Percentiles rank a stretch among this genome's conserved stretches.
These are phyloP conservation scores for Acleris literana DNA, from an alignment of 2,888 invertebrate species.

Conservation along the genomic window DNA sequence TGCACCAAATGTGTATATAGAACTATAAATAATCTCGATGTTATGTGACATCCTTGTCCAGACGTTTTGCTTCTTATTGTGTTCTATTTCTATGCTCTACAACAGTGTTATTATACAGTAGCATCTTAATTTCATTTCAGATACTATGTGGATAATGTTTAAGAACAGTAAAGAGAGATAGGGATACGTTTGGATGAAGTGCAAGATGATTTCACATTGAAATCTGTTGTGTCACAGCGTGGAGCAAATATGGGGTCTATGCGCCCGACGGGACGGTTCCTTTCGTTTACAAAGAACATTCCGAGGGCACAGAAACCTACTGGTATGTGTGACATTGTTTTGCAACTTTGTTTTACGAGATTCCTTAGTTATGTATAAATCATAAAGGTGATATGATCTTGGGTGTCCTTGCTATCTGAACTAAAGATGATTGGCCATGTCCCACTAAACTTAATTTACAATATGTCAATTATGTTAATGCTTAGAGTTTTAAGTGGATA, in stretches of 20 bases:
- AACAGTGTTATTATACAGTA: conserved; percentile 55
- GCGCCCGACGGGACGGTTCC: conserved; percentile 85
- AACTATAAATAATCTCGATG: conserved; percentile 42
- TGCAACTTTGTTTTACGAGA: conserved; percentile 43
- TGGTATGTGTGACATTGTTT: conserved; percentile 59
- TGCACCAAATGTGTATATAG: conserved; percentile 20
- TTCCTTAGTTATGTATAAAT: conserved; percentile 58
- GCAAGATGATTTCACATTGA: conserved; percentile 60
- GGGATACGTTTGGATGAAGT: conserved; percentile 38
- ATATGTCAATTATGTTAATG: background rate
- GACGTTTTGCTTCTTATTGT: conserved; percentile 62
- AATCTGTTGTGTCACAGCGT: conserved; percentile 47
- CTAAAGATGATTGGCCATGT: background rate
- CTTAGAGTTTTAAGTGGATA: background rate
- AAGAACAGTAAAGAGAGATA: conserved; percentile 38
- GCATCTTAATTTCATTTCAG: conserved; percentile 59
- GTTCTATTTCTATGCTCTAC: conserved; percentile 63
- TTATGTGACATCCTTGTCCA: conserved; percentile 41
- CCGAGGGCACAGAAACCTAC: conserved; percentile 82
- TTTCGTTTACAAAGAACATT: conserved; percentile 84
- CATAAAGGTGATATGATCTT: conserved; percentile 49
- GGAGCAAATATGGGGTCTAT: conserved; percentile 82
- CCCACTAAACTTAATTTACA: background rate
- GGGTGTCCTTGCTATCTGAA: conserved; percentile 51
- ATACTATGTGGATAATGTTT: conserved; percentile 55